Conservation (phyloP, 2,113 vertebrate species). For the Gadus macrocephalus region DNA sequence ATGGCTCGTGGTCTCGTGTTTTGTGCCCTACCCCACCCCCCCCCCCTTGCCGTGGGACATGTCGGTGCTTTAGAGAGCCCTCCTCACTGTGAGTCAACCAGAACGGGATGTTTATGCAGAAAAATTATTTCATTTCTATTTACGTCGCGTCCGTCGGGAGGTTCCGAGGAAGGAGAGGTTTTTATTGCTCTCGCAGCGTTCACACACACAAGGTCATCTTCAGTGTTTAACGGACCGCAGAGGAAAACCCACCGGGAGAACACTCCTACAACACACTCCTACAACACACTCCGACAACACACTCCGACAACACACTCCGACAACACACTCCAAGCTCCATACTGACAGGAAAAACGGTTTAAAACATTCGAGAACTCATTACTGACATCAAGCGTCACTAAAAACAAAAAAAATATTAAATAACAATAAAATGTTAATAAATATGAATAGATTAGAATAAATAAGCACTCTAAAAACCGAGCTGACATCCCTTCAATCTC, state of each 20-base stretch:
- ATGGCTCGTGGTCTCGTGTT: constrained; percentile 41
- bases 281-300: not conserved
- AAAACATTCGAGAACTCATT: not conserved
- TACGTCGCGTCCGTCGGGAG: not conserved
- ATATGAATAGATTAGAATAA: constrained; percentile 14
- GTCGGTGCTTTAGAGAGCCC: too few species aligned
- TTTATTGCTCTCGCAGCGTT: not conserved
- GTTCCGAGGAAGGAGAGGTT: not conserved
- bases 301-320: not conserved
- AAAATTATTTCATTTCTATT: too few species aligned
- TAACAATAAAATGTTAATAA: not conserved
- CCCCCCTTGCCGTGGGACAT: too few species aligned
- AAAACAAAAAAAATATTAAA: constrained; percentile 3
- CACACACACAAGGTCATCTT: not conserved
- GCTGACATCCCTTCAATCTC: not conserved
- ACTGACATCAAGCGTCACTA: constrained; percentile 7
- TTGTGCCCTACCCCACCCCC: too few species aligned
- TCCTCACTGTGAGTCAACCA: too few species aligned
- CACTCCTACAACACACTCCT: not conserved
- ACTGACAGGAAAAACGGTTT: constrained; percentile 22
- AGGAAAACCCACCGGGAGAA: not conserved
- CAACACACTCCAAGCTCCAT: not conserved
- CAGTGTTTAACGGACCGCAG: constrained; percentile 3
- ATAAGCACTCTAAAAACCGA: constrained; percentile 16
- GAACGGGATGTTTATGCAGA: too few species aligned